Conservation (phyloP, 2,888 invertebrate species). For the Chrysotoxum bicinctum region DNA sequence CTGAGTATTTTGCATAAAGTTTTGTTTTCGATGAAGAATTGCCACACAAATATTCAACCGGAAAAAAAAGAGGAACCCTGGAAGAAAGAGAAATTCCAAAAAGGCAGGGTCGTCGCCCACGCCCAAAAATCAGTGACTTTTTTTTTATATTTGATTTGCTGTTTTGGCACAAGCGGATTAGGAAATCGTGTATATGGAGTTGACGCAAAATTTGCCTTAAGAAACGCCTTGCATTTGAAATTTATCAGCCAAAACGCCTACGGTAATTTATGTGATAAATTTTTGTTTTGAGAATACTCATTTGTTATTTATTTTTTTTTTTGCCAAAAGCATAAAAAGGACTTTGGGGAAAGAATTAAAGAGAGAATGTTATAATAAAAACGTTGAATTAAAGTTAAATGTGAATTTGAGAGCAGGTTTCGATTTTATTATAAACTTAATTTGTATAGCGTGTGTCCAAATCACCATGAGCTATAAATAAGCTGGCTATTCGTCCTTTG, state of each 20-base stretch:
- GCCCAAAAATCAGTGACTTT: conserved; percentile 5
- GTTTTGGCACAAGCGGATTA: conserved; percentile 49
- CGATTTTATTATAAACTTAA: too few relatives aligned
- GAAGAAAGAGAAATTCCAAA: conserved; percentile 48
- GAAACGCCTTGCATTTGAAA: conserved; percentile 4
- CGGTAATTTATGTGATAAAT: neutral
- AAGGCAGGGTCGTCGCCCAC: conserved; percentile 47
- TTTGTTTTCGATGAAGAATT: conserved; percentile 14
- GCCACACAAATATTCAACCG: neutral
- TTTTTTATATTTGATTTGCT: conserved; percentile 12
- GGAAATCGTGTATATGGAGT: conserved; percentile 21
- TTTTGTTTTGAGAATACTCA: neutral
- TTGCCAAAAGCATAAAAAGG: neutral
- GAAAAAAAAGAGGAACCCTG: neutral
- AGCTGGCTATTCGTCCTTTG: too few relatives aligned
- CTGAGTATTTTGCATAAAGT: conserved; percentile 39
- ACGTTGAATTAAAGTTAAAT: too few relatives aligned
- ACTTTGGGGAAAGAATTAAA: neutral
- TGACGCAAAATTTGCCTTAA: conserved; percentile 8
- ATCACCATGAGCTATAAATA: too few relatives aligned
- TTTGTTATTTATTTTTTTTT: neutral
- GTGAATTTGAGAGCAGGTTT: too few relatives aligned
- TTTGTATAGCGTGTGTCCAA: too few relatives aligned
- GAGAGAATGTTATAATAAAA: too few relatives aligned
- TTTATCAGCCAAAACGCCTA: conserved; percentile 6